phyloP scores from a whole-genome alignment of 2,797 vertebrate genomes.

The Denticeps clupeoides region DNA sequence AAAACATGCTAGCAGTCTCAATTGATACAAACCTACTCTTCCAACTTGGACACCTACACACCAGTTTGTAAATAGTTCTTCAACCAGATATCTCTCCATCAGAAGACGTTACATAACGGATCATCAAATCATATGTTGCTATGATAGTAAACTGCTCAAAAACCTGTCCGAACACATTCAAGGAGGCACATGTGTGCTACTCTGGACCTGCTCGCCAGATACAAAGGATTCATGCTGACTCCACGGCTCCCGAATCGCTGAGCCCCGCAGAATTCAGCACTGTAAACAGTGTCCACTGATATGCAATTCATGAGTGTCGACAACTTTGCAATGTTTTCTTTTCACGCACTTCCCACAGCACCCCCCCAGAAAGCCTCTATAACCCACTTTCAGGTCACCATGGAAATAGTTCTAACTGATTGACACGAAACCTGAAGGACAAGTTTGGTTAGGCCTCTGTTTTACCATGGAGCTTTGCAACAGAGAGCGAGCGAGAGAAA shows the following conservation, averaged over 20 bases:
- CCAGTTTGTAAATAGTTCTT: no score
- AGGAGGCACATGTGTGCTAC: no score
- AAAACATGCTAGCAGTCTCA: no score
- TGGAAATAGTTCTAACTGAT: neutral
- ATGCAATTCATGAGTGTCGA: conserved; percentile 1
- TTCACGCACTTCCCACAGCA: neutral
- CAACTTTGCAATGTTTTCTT: neutral
- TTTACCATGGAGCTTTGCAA: neutral
- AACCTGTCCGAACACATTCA: no score
- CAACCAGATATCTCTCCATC: no score
- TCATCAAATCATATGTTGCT: no score
- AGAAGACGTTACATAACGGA: no score
- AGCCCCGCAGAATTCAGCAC: neutral
- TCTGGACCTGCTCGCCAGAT: neutral
- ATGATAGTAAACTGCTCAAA: no score
- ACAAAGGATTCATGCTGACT: neutral
- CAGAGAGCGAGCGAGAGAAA: neutral
- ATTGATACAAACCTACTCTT: no score
- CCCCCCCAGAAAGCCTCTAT: neutral
- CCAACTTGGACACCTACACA: no score
- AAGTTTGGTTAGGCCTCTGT: neutral
- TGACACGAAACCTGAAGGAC: neutral
- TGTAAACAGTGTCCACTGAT: neutral
- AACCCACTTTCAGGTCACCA: neutral
- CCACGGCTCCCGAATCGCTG: neutral